A percentile compares a stretch with the other conserved stretches of the same genome.
phyloP scores from a whole-genome alignment of 1,140 invertebrate species.

The Leptinotarsa texana region DNA sequence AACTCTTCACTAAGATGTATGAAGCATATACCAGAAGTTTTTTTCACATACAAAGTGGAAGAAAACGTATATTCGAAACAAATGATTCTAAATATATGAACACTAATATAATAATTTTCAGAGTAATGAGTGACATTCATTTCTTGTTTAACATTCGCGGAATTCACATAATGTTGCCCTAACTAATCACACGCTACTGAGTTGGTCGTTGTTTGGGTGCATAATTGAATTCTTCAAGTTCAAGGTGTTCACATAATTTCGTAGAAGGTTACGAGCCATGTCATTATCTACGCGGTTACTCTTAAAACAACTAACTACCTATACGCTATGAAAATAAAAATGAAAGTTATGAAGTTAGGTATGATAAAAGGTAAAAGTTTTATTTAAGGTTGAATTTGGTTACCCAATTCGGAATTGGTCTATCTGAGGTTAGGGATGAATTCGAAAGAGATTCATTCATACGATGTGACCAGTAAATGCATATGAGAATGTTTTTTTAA shows the following conservation, averaged over 20 bases:
- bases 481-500: too few species aligned
- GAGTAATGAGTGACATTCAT: too few species aligned
- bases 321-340: not conserved
- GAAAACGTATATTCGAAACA: too few species aligned
- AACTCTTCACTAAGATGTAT: too few species aligned
- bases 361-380: not conserved
- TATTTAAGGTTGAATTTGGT: not conserved
- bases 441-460: not conserved
- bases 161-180: not conserved
- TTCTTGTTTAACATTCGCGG: too few species aligned
- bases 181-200: not conserved
- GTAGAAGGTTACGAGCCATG: conserved; percentile 5
- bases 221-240: not conserved
- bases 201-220: not conserved
- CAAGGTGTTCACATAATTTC: conserved; percentile 8
- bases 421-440: not conserved
- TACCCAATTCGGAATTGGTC: not conserved
- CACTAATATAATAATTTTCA: too few species aligned
- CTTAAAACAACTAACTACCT: not conserved
- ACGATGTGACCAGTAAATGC: not conserved
- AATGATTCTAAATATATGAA: too few species aligned
- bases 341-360: not conserved
- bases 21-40: too few species aligned
- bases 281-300: not conserved
- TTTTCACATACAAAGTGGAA: too few species aligned